Percentiles rank a stretch among this genome's conserved stretches.
These are phyloP conservation scores for Parnassius apollo DNA, from an alignment of 2,888 invertebrate genomes.

Conservation along the genomic window DNA sequence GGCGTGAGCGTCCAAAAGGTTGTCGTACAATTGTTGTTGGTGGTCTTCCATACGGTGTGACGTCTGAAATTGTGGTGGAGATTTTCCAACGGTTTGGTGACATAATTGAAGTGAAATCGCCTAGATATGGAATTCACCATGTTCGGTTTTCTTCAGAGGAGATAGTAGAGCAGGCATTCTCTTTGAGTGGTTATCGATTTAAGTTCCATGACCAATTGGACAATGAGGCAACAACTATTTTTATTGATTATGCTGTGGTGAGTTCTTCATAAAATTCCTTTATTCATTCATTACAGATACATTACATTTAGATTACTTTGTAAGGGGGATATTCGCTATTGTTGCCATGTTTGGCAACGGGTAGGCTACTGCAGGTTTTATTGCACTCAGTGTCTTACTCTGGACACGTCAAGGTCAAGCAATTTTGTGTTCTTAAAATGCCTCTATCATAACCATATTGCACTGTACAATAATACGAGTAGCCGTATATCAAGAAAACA, in stretches of 20 bases:
- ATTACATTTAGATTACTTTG: no score
- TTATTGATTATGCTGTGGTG: conserved; percentile 92
- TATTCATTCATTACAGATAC: no score
- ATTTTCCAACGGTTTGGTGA: conserved; percentile 89
- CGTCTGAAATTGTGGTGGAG: conserved; percentile 90
- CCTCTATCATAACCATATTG: no score
- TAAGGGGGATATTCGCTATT: no score
- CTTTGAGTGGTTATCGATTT: conserved; percentile 89
- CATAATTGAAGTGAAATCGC: conserved; percentile 81
- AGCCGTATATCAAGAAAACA: no score
- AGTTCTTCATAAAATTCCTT: conserved; percentile 30
- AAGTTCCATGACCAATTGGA: conserved; percentile 86
- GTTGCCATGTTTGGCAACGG: no score
- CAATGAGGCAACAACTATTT: conserved; percentile 87
- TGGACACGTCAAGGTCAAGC: no score
- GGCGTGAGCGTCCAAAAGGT: conserved; percentile 91
- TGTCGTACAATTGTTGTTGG: conserved; percentile 96
- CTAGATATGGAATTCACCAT: conserved; percentile 95
- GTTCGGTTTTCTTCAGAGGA: conserved; percentile 90
- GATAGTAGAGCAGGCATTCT: conserved; percentile 92
- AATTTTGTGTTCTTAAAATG: no score
- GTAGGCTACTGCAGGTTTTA: no score
- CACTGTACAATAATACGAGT: no score
- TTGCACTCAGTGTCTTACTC: no score
- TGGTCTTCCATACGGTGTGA: conserved; percentile 92